Evolutionary conservation across 2,797 vertebrate species (phyloP).

Genomic region (Catostomus latipinnis): DNA sequence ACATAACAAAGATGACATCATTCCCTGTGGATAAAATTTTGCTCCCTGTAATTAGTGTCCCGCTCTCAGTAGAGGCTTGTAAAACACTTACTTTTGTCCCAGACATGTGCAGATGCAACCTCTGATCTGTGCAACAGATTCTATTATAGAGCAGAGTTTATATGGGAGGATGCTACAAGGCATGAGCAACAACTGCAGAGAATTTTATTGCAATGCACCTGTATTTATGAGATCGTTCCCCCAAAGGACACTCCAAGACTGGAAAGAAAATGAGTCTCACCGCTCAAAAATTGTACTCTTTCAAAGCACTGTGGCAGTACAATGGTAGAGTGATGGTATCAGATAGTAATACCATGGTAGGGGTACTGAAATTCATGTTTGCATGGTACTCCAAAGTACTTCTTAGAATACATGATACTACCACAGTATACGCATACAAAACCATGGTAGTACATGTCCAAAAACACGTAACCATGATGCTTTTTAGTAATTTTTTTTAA

Average conservation of each 20-base stretch:
- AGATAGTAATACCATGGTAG: too few relatives aligned
- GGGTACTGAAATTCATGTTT: too few relatives aligned
- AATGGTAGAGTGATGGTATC: too few relatives aligned
- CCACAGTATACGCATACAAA: too few relatives aligned
- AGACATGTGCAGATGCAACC: conserved; percentile 8
- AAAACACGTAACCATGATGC: too few relatives aligned
- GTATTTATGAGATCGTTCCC: conserved; percentile 12
- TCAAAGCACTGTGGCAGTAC: background rate
- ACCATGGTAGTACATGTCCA: too few relatives aligned
- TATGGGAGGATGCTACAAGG: conserved; percentile 21
- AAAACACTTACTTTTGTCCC: conserved; percentile 48
- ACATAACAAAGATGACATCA: conserved; percentile 46
- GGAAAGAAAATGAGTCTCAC: background rate
- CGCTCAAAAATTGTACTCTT: background rate
- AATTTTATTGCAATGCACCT: conserved; percentile 24
- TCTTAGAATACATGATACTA: too few relatives aligned
- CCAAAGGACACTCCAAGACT: conserved; percentile 3
- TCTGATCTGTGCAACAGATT: conserved; percentile 37
- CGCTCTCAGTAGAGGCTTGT: conserved; percentile 16
- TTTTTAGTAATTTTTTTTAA: too few relatives aligned
- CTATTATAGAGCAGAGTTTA: conserved; percentile 2
- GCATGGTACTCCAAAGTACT: too few relatives aligned
- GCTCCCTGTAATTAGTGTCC: conserved; percentile 49
- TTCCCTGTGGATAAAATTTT: conserved; percentile 28
- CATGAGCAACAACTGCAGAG: background rate